These are phyloP conservation scores for Rhineura floridana DNA, from an alignment of 2,113 vertebrate genomes.

Conservation along the genomic window DNA sequence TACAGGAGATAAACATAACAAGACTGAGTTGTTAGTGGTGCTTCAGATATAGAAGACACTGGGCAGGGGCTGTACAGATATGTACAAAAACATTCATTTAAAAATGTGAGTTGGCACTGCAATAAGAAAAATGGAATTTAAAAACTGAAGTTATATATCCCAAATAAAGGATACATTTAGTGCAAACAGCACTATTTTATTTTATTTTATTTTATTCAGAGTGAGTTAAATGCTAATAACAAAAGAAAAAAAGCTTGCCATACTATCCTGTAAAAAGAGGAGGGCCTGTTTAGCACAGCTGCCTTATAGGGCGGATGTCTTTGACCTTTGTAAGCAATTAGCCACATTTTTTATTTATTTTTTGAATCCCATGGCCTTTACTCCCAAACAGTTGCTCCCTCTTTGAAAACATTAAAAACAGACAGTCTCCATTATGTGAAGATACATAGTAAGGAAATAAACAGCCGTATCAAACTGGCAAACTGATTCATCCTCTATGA, in stretches of 20 bases:
- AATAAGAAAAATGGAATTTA: too few species aligned
- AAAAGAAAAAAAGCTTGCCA: neutral
- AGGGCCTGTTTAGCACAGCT: neutral
- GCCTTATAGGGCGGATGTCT: neutral
- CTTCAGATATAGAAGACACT: neutral
- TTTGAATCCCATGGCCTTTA: neutral
- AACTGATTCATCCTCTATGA: neutral
- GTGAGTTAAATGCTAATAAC: fast-evolving
- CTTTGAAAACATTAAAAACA: neutral
- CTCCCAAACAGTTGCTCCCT: neutral
- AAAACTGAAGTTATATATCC: neutral
- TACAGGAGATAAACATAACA: neutral
- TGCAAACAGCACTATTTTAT: neutral
- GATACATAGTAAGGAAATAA: neutral
- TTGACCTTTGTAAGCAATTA: neutral
- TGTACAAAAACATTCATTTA: neutral
- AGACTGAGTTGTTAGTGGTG: neutral
- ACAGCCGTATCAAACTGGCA: neutral
- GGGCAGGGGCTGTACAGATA: too few species aligned
- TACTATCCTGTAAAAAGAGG: fast-evolving
- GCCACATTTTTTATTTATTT: fast-evolving
- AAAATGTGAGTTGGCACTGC: neutral
- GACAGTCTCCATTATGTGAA: neutral
- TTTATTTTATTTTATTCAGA: neutral
- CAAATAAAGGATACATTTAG: neutral